Evolutionary conservation across 2,888 invertebrate species (phyloP), one percentile per base, ranked within the genome.

Genomic region (Dryobota labecula): DNA sequence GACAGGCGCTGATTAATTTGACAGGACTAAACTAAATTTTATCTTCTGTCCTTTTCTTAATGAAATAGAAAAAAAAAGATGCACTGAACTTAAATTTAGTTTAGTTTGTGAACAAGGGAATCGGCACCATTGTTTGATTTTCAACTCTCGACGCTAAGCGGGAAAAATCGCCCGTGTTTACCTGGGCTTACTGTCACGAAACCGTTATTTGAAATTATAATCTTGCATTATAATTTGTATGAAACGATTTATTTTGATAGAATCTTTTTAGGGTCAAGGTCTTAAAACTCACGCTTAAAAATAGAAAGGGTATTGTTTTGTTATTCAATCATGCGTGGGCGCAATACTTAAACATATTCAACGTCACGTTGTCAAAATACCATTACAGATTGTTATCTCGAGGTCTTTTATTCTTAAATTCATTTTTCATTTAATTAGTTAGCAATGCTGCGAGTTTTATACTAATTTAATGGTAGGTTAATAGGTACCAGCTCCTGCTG

Each of bases 261-360:
- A 82, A 70, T 67, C 11, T 51, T 64, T 70, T 76, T 69, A 70
- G 60, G 71, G 76, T 84, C 73, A 78, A 83, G 85, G 86, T 77
- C 84, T 74, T 36, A 64, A 64, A 76, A 72, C 61, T 73, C 86
- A 86, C 84, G 86, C 30, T 72, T 73, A 73, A 76, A 86, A 82
- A 82, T 82, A 76, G 84, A 85, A 86, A 80, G 84, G 82, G 61
- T 68, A 65, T 73, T 71, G 69, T 61, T 77, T 77, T 76, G 77
- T 66, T 81, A 76, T 79, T 83, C 74, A 80, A 63, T 57, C 64
- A 68, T 65, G 68, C 65, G 68, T 72, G 36, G 73, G 68, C 63
- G 67, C 49, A 70, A 63, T 70, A 67, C n/a, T 57, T 53, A 70
- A 58, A 64, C 27, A 60, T 36, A 60, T 69, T 75, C 61, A 41